Conservation (phyloP, 2,113 vertebrate species). For the Urocolius indicus region DNA sequence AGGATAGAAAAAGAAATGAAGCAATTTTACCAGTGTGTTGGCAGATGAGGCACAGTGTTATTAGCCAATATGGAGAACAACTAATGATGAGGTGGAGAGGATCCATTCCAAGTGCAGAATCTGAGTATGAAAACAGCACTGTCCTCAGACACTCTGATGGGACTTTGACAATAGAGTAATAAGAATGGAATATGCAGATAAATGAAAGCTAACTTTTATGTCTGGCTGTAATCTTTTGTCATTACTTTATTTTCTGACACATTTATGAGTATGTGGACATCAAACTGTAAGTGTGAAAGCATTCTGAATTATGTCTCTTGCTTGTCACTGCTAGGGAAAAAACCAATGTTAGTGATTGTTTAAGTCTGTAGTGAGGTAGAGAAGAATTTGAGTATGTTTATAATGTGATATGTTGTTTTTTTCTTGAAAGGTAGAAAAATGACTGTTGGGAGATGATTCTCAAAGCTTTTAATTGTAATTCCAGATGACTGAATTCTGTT, state of each 20-base stretch:
- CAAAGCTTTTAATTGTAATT: not conserved
- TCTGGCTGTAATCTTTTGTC: not conserved
- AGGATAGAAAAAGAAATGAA: not conserved
- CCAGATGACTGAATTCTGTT: not conserved
- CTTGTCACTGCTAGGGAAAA: not conserved
- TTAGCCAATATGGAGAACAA: not conserved
- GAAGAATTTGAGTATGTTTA: not conserved
- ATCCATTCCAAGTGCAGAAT: not conserved
- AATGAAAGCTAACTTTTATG: not conserved
- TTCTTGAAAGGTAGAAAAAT: not conserved
- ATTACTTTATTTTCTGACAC: not conserved
- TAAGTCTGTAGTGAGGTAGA: not conserved
- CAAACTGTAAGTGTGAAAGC: not conserved
- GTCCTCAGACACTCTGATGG: not conserved
- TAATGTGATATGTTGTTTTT: not conserved
- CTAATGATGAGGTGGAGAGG: not conserved
- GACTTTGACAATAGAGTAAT: not conserved
- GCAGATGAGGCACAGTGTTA: not conserved
- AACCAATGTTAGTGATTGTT: not conserved
- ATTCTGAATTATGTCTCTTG: not conserved
- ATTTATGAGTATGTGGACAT: not conserved
- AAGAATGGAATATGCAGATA: not conserved
- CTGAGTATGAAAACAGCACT: not conserved
- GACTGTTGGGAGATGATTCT: not conserved
- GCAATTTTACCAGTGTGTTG: not conserved